These are phyloP conservation scores for Harpagifer antarcticus DNA, from an alignment of 2,797 vertebrate genomes.

Conservation along the genomic window DNA sequence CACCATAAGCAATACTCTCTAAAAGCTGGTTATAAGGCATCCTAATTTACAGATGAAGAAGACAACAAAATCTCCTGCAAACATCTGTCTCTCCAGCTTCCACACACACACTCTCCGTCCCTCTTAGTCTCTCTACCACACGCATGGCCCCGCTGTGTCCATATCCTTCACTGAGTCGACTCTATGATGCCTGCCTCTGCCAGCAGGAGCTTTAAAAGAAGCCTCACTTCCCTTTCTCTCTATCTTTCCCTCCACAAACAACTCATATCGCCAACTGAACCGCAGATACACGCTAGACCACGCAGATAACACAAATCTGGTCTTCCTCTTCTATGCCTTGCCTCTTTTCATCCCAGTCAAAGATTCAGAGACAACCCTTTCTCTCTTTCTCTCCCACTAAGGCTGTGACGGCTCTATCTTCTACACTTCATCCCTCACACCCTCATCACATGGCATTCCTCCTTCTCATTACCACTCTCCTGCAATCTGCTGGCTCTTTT, in stretches of 20 bases:
- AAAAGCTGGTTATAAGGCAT: slow-evolving; percentile 16
- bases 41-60: slow-evolving; percentile 47
- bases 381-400: slow-evolving; percentile 28
- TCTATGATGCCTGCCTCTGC: slow-evolving; percentile 68
- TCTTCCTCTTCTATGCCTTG: slow-evolving; percentile 56
- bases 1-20: slow-evolving; percentile 19
- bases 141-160: slow-evolving; percentile 47
- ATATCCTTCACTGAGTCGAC: slow-evolving; percentile 50
- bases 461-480: slow-evolving; percentile 51
- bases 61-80: slow-evolving; percentile 26
- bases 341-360: slow-evolving; percentile 49
- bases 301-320: slow-evolving; percentile 73
- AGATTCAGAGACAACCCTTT: slow-evolving; percentile 29
- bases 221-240: slow-evolving; percentile 8
- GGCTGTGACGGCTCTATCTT: slow-evolving; percentile 51
- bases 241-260: slow-evolving; percentile 49
- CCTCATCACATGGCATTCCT: slow-evolving; percentile 32
- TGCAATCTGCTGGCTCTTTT: slow-evolving; percentile 35
- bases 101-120: not conserved
- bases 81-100: slow-evolving; percentile 37
- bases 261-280: slow-evolving; percentile 50
- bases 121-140: slow-evolving; percentile 30
- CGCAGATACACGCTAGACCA: slow-evolving; percentile 52
- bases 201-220: slow-evolving; percentile 65
- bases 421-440: slow-evolving; percentile 49